phyloP scores from a whole-genome alignment of 2,888 invertebrate genomes.

The Latheticus oryzae region DNA sequence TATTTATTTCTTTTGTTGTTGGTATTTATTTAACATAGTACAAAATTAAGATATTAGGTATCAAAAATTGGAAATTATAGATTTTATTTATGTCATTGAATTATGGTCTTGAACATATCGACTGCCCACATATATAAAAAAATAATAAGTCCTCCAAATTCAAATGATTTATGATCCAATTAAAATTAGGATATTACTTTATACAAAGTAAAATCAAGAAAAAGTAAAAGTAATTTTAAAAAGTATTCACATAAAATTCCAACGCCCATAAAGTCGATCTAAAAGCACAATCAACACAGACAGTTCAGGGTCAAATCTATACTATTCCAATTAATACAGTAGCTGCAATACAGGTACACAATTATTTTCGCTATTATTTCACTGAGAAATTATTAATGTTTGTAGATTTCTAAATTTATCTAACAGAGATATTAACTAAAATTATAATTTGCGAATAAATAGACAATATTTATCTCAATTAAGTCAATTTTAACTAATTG shows the following conservation, averaged over 20 bases:
- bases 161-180: slow-evolving; percentile 20
- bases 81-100: slow-evolving; percentile 23
- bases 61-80: slow-evolving; percentile 2
- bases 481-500: slow-evolving; percentile 23
- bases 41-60: slow-evolving; percentile 24
- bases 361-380: not conserved
- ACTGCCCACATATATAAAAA: slow-evolving; percentile 15
- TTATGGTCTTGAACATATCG: slow-evolving; percentile 14
- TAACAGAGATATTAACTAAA: slow-evolving; percentile 15
- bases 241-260: slow-evolving; percentile 16
- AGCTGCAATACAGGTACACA: slow-evolving; percentile 13
- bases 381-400: not conserved
- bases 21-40: slow-evolving; percentile 9
- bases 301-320: slow-evolving; percentile 38
- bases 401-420: slow-evolving; percentile 13
- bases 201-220: slow-evolving; percentile 9
- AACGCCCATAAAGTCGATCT: slow-evolving; percentile 28
- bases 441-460: slow-evolving; percentile 15
- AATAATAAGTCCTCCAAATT: slow-evolving; percentile 12
- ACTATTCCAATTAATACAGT: slow-evolving; percentile 17
- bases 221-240: slow-evolving; percentile 30
- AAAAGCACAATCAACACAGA: slow-evolving; percentile 24
- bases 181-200: slow-evolving; percentile 5
- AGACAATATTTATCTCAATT: slow-evolving; percentile 26
- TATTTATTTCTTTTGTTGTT: slow-evolving; percentile 10